Evolutionary conservation across 1,140 invertebrate genomes (phyloP), one percentile per base, ranked within the genome.

Genomic region (Drosophila serrata): DNA sequence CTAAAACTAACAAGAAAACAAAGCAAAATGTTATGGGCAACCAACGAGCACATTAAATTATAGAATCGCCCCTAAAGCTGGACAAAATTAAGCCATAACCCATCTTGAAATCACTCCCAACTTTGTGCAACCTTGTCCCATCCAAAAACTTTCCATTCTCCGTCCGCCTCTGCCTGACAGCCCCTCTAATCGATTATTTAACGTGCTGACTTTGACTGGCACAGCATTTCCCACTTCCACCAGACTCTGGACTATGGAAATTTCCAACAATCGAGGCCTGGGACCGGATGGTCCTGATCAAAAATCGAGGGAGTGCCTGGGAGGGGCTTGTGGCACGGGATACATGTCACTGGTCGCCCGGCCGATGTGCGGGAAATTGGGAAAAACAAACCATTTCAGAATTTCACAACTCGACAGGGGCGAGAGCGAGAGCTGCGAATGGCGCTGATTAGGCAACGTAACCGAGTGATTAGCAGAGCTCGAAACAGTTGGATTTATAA

Each of bases 141-240:
- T 72, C 6, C 9, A 19, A 55, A 55, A 69, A 73, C 53, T 72
- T 72, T 73, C 35, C 69, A 27, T 37, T 59, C 40, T 72, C 67
- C 37, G 51, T 12, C 43, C 22, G 31, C 22, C 67, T 12, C 43
- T n/a, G 31, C 22, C 67, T 72, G 67, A 72, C 53, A 45, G 67
- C 51, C 53, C 22, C 65, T 73, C 65, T 73, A 73, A 73, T 73
- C 69, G 69, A 73, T 73, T 73, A 73, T 73, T 73, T 73, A 72
- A 73, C 69, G 53, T 49, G 68, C 51, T 73, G 69, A 73, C 69
- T 73, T 73, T 73, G 69, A 73, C 69, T 72, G 69, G 69, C 69
- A 58, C 48, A 46, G 53, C 51, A 72, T 46, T 46, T 72, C 42
- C 68, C 29, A n/a, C 51, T 49, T 35, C 17, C 69, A 22, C 12